These are phyloP conservation scores for Drosophila infuscata DNA, from an alignment of 2,888 invertebrate species.

Conservation along the genomic window DNA sequence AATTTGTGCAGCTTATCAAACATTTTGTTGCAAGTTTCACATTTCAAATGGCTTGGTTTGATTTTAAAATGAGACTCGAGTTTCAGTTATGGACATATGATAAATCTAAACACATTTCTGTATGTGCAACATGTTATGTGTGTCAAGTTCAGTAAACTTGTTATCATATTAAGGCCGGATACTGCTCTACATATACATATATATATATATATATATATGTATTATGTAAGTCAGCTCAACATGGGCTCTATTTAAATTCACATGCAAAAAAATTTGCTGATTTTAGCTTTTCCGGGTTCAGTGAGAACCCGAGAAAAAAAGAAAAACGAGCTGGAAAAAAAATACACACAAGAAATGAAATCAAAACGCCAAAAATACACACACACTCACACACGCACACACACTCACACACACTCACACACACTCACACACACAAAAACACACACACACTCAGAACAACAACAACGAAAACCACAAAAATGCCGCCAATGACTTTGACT, in stretches of 20 bases:
- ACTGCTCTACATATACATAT: background rate
- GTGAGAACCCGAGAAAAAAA: constrained; percentile 17
- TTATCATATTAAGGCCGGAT: background rate
- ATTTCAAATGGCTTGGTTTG: background rate
- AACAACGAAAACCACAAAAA: constrained; percentile 70
- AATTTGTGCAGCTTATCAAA: background rate
- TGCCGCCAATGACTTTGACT: constrained; percentile 63
- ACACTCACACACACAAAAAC: constrained; percentile 3
- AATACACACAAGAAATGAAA: constrained; percentile 5
- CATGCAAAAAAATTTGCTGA: constrained; percentile 30
- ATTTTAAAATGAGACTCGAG: background rate
- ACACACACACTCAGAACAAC: constrained; percentile 26
- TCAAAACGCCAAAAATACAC: constrained; percentile 6
- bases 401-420: constrained; percentile 14
- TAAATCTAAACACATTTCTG: background rate
- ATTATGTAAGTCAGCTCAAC: background rate
- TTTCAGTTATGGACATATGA: background rate
- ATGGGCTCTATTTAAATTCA: background rate
- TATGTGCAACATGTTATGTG: background rate
- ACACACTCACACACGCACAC: constrained; percentile 14
- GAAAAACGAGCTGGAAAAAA: background rate
- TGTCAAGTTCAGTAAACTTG: background rate
- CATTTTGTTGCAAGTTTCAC: background rate
- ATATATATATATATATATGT: background rate
- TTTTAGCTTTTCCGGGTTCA: constrained; percentile 27